phyloP scores from a whole-genome alignment of 2,888 invertebrate species.

The Acronicta psi region DNA sequence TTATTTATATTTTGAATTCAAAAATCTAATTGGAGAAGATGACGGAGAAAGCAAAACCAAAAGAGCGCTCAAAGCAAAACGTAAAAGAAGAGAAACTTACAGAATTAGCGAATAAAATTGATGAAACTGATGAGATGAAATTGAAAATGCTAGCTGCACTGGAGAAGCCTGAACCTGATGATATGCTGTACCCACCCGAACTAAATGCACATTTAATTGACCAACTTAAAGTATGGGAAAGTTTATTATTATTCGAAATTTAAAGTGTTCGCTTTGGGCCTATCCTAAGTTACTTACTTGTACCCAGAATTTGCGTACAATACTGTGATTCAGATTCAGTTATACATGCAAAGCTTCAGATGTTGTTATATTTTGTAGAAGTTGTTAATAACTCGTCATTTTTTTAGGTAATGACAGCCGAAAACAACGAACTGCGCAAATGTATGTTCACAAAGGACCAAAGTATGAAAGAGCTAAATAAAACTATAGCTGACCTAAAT shows the following conservation, averaged over 20 bases:
- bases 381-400: no score
- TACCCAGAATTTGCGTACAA: no score
- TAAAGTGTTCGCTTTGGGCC: not conserved
- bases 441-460: slow-evolving; percentile 83
- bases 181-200: slow-evolving; percentile 89
- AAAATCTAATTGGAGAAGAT: slow-evolving; percentile 26
- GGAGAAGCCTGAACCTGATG: slow-evolving; percentile 78
- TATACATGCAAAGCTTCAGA: no score
- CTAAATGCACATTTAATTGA: slow-evolving; percentile 89
- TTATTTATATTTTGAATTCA: slow-evolving; percentile 33
- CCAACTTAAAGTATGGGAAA: slow-evolving; percentile 85
- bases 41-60: slow-evolving; percentile 66
- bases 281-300: no score
- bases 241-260: not conserved
- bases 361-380: no score
- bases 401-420: slow-evolving; percentile 86
- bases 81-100: slow-evolving; percentile 70
- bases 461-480: slow-evolving; percentile 80
- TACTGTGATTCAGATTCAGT: no score
- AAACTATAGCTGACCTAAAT: slow-evolving; percentile 79
- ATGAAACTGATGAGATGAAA: slow-evolving; percentile 86
- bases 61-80: slow-evolving; percentile 61
- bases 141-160: slow-evolving; percentile 80
- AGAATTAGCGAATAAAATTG: slow-evolving; percentile 80
- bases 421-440: slow-evolving; percentile 88